Base-by-base conservation (phyloP, 2,888 invertebrate genomes). In the Graphium colonna region DNA sequence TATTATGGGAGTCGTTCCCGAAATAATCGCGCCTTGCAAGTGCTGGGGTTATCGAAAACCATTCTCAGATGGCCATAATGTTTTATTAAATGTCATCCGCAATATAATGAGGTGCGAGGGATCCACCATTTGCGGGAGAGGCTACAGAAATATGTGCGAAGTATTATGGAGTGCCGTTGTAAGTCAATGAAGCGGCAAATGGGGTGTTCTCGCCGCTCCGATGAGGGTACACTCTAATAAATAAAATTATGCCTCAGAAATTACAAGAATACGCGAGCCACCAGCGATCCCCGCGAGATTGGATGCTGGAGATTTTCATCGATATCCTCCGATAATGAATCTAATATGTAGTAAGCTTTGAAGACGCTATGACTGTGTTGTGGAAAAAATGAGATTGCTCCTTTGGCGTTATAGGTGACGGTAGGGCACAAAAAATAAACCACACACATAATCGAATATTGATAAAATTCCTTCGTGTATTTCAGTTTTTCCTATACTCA, bases 171-270 rank as follows among this genome's bases (percentile, higher is more conserved):
- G 85, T 82, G 83, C 81, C 87, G 87, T 88, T 88, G 89, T 89
- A 88, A 89, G 89, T 89, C 89, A 88, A 89, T 89, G 89, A 88
- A 81, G 87, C 87, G 86, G 84, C 73, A 88, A 89, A 89, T 89
- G 82, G 89, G 88, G 86, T 86, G 82, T 81, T 84, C 85, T 77
- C 78, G 77, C 68, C 73, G 76, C 76, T 71, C 67, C 73, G 73
- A 74, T 74, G 81, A 79, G 81, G 82, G 81, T 76, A 79, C 73
- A 80, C 82, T 86, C 86, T 88, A 88, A 89, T 88, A 89, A 88
- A 89, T 88, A 88, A 88, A 88, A 89, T 89, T 88, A 89, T 88
- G 81, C 83, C 82, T 77, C 81, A 82, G 86, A 88, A 89, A 89
- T 89, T 88, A 89, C 89, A 87, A 88, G 85, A 87, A 88, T 82